Percentiles rank a stretch among this genome's conserved stretches.
phyloP scores from a whole-genome alignment of 2,888 invertebrate genomes.

The Cheilosia scutellata region DNA sequence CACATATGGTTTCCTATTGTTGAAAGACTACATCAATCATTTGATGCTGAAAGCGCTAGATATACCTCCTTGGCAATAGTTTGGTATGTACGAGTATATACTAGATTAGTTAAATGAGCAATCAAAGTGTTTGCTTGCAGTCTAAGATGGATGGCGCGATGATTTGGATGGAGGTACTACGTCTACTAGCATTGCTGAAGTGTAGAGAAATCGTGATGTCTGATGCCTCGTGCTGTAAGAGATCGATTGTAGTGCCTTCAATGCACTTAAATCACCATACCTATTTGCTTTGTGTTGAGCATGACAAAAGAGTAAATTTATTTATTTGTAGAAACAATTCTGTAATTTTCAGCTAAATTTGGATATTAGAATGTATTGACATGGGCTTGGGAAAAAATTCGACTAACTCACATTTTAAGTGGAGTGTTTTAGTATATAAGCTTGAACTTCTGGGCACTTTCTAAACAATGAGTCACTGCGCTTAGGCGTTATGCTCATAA shows the following conservation, averaged over 20 bases:
- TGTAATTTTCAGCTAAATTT: neutral
- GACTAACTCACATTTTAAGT: too few relatives aligned
- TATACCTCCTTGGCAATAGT: neutral
- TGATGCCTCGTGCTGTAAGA: constrained; percentile 6
- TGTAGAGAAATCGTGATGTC: constrained; percentile 53
- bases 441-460: too few relatives aligned
- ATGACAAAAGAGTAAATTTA: constrained; percentile 17
- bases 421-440: too few relatives aligned
- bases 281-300: neutral
- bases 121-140: constrained; percentile 16
- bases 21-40: constrained; percentile 34
- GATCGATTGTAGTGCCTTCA: constrained; percentile 34
- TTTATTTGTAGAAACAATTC: neutral
- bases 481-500: too few relatives aligned
- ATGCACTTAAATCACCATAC: constrained; percentile 22
- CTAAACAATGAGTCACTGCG: too few relatives aligned
- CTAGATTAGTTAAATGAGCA: constrained; percentile 35
- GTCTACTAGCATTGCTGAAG: constrained; percentile 23
- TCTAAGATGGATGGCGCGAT: constrained; percentile 6
- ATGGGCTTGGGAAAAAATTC: too few relatives aligned
- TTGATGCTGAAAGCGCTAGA: constrained; percentile 10
- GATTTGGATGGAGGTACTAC: constrained; percentile 4
- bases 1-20: constrained; percentile 29
- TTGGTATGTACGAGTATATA: neutral
- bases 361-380: neutral